Evolutionary conservation across 2,797 vertebrate species (phyloP), one percentile per base, ranked within the genome.

Genomic region (Coccyzus lansbergi): DNA sequence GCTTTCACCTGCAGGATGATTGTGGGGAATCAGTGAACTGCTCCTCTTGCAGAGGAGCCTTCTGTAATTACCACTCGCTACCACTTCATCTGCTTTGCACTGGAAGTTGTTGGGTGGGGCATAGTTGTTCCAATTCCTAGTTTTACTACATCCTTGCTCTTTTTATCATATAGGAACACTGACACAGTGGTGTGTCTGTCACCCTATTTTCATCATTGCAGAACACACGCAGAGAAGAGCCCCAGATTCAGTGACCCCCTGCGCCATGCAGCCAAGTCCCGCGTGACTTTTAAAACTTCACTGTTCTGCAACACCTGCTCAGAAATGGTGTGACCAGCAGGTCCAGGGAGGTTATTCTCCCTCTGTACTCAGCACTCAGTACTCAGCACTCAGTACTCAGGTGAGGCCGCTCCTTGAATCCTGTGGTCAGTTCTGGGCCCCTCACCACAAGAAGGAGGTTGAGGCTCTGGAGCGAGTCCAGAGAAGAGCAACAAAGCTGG

Each of bases 11-110:
- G 49, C 31, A 40, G 12, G 12, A 16, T 34, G 67, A 52, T 71
- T 49, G n/a, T 34, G 71, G 18, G 48, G 18, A 85, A 68, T 51
- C 34, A 8, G 7, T 6, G 42, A 36, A 81, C 83, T 0, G 19
- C 21, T 59, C 9, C 25, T 25, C 49, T 68, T 26, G 59, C 38
- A 14, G 3, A 62, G 56, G 40, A 70, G 16, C 16, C 83, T 56
- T 44, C 40, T 64, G 60, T 9, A 63, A 25, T 2, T 69, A 19
- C 12, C 52, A 6, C 24, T 83, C 33, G 15, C 4, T 13, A 16
- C 36, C 21, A 2, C 48, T 49, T 15, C 31, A 44, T 12, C 3
- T 2, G 48, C 6, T 17, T 17, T 1, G 0, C 3, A 1, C 0
- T 46, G 0, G 1, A 29, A 36, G 16, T 5, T 42, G 33, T 44